phyloP scores from a whole-genome alignment of 1,140 invertebrate species.

The Neoseiulus cucumeris region DNA sequence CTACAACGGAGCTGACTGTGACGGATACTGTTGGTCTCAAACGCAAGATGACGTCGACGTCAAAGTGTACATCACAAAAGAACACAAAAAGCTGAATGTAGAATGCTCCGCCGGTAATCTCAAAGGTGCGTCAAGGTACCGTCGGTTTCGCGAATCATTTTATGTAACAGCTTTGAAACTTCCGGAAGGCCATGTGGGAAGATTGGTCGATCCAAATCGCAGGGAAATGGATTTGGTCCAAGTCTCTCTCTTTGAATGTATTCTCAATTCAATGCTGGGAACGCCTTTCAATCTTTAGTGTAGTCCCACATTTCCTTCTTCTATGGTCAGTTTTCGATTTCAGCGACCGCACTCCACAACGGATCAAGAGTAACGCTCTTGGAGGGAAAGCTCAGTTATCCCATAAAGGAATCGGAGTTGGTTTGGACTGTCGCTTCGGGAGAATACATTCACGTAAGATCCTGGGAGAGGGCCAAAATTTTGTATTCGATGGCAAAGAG shows the following conservation, averaged over 20 bases:
- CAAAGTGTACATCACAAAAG: neutral
- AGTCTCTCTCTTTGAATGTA: neutral
- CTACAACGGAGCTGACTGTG: neutral
- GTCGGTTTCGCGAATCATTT: neutral
- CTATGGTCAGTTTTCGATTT: neutral
- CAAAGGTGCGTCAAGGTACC: neutral
- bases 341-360: neutral
- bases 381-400: neutral
- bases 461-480: neutral
- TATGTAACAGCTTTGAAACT: neutral
- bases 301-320: too few relatives aligned
- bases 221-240: neutral
- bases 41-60: conserved; percentile 1
- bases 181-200: neutral
- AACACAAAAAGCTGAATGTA: neutral
- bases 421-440: neutral
- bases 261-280: neutral
- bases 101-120: neutral
- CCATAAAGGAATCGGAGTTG: neutral
- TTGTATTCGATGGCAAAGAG: neutral
- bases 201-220: neutral
- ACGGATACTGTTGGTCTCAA: neutral
- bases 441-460: conserved; percentile 4
- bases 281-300: too few relatives aligned
- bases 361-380: neutral